A percentile compares a stretch with the other conserved stretches of the same genome.
Evolutionary conservation across 2,797 vertebrate species (phyloP).

Genomic region (Xerus rutilus): DNA sequence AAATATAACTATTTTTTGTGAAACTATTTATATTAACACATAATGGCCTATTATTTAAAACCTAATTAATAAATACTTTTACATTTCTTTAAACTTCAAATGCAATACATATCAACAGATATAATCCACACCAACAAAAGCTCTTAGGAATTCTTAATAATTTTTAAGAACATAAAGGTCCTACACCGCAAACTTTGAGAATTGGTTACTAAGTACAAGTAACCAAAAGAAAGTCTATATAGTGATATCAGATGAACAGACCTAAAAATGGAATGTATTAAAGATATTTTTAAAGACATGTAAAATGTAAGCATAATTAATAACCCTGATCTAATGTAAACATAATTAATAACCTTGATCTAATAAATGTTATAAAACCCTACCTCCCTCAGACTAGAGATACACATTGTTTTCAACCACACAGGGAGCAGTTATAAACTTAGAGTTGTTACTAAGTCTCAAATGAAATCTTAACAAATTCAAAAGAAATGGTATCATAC

Average conservation of each 20-base stretch:
- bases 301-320: not conserved
- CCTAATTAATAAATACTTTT: constrained; percentile 14
- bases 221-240: not conserved
- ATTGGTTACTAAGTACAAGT: not conserved
- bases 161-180: not conserved
- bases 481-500: not conserved
- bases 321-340: not conserved
- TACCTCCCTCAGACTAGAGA: not conserved
- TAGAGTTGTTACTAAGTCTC: not conserved
- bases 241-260: not conserved
- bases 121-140: not conserved
- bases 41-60: not conserved
- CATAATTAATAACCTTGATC: not conserved
- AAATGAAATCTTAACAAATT: not conserved
- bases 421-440: not conserved
- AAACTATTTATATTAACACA: not conserved
- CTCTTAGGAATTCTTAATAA: not conserved
- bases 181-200: not conserved
- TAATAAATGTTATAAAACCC: not conserved
- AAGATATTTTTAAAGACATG: too few species aligned
- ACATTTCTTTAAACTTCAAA: constrained; percentile 10
- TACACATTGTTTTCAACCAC: not conserved
- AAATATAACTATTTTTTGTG: not conserved
- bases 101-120: not conserved
- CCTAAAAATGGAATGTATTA: not conserved